A percentile compares a stretch with the other conserved stretches of the same genome.
Conservation (phyloP, 2,888 invertebrate genomes). For the Drosophila mimetica region DNA sequence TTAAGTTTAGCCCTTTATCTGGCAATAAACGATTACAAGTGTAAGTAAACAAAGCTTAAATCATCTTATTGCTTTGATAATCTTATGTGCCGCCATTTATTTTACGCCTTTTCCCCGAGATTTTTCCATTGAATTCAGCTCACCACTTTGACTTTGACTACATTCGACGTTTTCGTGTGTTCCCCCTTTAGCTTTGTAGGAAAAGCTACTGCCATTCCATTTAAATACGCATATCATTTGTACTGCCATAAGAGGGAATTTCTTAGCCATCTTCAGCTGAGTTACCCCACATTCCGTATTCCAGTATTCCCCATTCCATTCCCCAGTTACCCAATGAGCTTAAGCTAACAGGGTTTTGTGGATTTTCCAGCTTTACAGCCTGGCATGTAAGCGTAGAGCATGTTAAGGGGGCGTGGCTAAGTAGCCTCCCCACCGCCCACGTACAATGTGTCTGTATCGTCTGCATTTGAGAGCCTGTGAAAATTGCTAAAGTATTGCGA, state of each 20-base stretch:
- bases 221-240: slow-evolving; percentile 57
- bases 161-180: slow-evolving; percentile 15
- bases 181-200: slow-evolving; percentile 9
- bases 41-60: slow-evolving; percentile 12
- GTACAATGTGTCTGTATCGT: slow-evolving; percentile 26
- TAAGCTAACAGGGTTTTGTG: slow-evolving; percentile 48
- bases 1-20: too few species aligned
- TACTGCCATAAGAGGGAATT: slow-evolving; percentile 20
- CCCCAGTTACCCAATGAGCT: slow-evolving; percentile 32
- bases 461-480: slow-evolving; percentile 42
- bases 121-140: neutral
- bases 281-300: slow-evolving; percentile 10
- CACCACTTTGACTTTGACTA: slow-evolving; percentile 27
- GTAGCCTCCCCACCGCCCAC: slow-evolving; percentile 7
- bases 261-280: slow-evolving; percentile 3
- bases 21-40: slow-evolving; percentile 16
- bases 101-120: neutral
- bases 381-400: slow-evolving; percentile 22
- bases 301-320: slow-evolving; percentile 3
- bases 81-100: slow-evolving; percentile 15
- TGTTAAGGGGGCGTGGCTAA: slow-evolving; percentile 23
- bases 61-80: slow-evolving; percentile 20
- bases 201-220: slow-evolving; percentile 38
- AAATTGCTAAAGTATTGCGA: slow-evolving; percentile 49
- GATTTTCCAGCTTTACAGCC: slow-evolving; percentile 45